Base-by-base conservation (phyloP, 2,113 vertebrate genomes). In the Daubentonia madagascariensis region DNA sequence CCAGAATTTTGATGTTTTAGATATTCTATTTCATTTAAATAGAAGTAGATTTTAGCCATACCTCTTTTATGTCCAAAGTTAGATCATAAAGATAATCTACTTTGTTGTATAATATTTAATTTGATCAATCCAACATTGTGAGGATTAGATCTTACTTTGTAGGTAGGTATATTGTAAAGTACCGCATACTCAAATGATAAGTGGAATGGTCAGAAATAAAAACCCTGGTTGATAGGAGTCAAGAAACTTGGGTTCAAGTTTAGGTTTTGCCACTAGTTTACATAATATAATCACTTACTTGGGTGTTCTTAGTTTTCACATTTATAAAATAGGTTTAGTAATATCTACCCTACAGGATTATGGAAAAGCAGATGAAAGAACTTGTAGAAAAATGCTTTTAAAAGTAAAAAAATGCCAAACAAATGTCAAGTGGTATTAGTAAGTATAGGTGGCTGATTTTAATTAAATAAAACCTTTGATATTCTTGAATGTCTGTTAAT, bases 381-480 rank as follows among this genome's bases (percentile, higher is more conserved):
- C 32, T 45, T 85, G 1, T 59, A 12, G 73, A 92, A 40, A 45
- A 43, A 12, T 79, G 14, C 14, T 68, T 57, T 80, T 54, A 43
- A 91, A 88, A 88, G 25, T 54, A 50, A 81, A 65, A 75, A 48
- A 76, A 76, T 76, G 43, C 7, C 73, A 48, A 32, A 79, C 30
- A 72, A 28, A 67, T 61, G 45, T 1, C 17, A 57, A 92, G 61
- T 43, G 17, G 17, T 61, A n/a, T 68, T 91, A 68, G 16, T 57
- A 84, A 67, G 17, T 92, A 6, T 30, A 40, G 50, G 14, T 78
- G 25, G 8, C 17, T 93, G 50, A 35, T 28, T 81, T 85, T 73
- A 91, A 72, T 87, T 90, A 89, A 90, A 89, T 87, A 85, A 93
- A 85, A 18, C 57, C 32, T 76, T 83, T 67, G 65, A 78, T 88